phyloP scores from a whole-genome alignment of 1,140 invertebrate species.

The Steinernema khuongi region DNA sequence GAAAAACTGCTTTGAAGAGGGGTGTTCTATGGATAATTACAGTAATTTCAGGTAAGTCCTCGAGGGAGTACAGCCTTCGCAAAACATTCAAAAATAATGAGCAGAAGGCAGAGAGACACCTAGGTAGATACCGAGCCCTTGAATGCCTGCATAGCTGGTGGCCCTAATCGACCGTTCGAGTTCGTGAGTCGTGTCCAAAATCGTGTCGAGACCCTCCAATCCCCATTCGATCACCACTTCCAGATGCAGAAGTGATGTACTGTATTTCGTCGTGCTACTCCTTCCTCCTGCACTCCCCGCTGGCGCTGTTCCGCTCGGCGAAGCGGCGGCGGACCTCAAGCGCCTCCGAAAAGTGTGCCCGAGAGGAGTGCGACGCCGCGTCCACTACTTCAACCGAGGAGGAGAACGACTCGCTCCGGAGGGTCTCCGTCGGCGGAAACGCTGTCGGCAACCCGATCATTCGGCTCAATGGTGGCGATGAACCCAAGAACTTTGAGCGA shows the following conservation, averaged over 20 bases:
- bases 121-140: too few species aligned
- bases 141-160: too few species aligned
- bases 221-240: not conserved
- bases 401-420: not conserved
- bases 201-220: not conserved
- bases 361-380: not conserved
- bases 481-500: constrained; percentile 3
- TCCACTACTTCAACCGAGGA: not conserved
- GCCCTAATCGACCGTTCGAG: too few species aligned
- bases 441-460: not conserved
- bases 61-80: too few species aligned
- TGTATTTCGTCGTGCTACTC: constrained; percentile 12
- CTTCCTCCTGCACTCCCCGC: not conserved
- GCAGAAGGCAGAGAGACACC: too few species aligned
- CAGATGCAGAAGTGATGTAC: constrained; percentile 10
- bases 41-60: too few species aligned
- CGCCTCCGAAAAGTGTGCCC: not conserved
- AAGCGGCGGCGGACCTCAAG: not conserved
- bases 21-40: too few species aligned
- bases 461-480: not conserved
- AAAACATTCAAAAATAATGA: too few species aligned
- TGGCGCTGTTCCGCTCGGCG: not conserved
- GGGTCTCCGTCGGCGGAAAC: not conserved
- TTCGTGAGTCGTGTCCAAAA: too few species aligned
- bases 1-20: too few species aligned